These are phyloP conservation scores for Embidobia sp. DNA, from an alignment of 2,888 invertebrate genomes.

Conservation along the genomic window DNA sequence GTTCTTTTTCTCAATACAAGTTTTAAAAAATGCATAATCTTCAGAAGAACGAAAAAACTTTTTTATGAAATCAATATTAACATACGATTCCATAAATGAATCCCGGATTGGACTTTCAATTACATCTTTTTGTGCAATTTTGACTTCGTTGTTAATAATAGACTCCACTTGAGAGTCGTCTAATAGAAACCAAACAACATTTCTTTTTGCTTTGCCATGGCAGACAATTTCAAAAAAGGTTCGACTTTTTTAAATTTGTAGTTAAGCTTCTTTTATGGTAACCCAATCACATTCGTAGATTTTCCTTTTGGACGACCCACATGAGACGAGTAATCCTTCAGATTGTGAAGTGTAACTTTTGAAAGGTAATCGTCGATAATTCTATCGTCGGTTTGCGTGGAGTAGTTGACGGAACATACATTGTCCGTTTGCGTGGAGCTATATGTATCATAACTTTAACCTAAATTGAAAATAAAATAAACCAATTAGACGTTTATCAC, in stretches of 20 bases:
- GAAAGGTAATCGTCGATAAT: neutral
- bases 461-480: no score
- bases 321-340: neutral
- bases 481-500: no score
- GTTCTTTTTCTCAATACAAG: neutral
- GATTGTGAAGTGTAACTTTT: neutral
- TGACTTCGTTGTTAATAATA: neutral
- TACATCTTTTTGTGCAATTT: neutral
- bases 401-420: no score
- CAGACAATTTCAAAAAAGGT: neutral
- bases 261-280: neutral
- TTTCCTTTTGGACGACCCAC: neutral
- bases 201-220: neutral
- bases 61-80: neutral
- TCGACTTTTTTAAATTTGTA: neutral
- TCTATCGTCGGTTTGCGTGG: no score
- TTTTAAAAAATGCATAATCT: constrained; percentile 1
- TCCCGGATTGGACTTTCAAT: neutral
- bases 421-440: no score
- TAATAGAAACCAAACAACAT: neutral
- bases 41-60: neutral
- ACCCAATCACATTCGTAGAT: neutral
- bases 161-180: neutral
- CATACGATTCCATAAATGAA: neutral
- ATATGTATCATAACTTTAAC: no score